Evolutionary conservation across 2,113 vertebrate species (phyloP).

Genomic region (Etheostoma cragini): DNA sequence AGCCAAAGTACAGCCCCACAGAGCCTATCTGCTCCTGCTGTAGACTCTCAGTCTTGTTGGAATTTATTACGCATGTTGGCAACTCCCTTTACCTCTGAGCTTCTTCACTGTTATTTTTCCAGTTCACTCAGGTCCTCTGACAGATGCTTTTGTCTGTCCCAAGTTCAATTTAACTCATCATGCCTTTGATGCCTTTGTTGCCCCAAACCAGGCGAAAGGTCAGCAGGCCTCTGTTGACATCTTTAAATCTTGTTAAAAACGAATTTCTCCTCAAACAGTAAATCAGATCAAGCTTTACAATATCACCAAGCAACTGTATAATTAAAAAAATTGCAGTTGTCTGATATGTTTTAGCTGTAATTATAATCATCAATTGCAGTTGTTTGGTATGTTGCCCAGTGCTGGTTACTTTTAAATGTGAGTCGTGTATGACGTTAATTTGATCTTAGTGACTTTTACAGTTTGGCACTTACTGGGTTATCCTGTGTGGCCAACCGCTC

Average conservation of each 20-base stretch:
- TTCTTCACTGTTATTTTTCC: not conserved
- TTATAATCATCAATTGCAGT: not conserved
- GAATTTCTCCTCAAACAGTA: not conserved
- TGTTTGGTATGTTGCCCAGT: not conserved
- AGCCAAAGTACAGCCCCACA: not conserved
- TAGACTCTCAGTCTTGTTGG: not conserved
- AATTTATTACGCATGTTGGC: constrained; percentile 16
- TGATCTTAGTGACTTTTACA: constrained; percentile 21
- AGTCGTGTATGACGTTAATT: constrained; percentile 17
- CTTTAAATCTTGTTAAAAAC: not conserved
- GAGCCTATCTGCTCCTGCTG: not conserved
- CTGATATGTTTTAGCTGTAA: not conserved
- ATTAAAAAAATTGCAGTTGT: not conserved
- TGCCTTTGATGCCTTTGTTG: constrained; percentile 14
- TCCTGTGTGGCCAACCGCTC: constrained; percentile 3
- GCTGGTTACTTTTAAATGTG: constrained; percentile 8
- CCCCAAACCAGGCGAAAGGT: not conserved
- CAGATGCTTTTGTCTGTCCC: constrained; percentile 24
- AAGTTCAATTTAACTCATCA: constrained; percentile 3
- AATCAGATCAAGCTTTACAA: not conserved
- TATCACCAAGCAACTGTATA: not conserved
- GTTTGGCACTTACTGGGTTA: constrained; percentile 7
- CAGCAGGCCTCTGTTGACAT: not conserved
- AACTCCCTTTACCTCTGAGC: constrained; percentile 23
- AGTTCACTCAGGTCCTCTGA: not conserved